Base-by-base conservation (phyloP, 2,113 vertebrate genomes). In the Oryzias javanicus region DNA sequence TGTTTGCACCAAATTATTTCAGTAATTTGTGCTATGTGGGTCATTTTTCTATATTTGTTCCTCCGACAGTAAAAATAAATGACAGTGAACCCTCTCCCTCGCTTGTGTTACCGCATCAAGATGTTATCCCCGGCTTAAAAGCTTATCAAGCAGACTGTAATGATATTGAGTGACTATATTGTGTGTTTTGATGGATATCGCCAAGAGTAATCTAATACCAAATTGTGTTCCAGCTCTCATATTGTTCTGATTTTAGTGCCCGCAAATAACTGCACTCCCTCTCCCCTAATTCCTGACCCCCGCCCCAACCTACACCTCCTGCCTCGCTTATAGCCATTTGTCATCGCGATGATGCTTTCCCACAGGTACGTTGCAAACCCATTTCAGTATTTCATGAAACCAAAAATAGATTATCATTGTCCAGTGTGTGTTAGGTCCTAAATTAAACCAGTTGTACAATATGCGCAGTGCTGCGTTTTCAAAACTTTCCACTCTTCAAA, bases 111-210 rank as follows among this genome's bases (percentile, higher is more conserved):
- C 81, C 72, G 56, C 83, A 83, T 82, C 64, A 76, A 86, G 83
- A 86, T 83, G 75, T 82, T 84, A 87, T 87, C 85, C 57, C 52
- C 55, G 15, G 69, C 80, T 83, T 85, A 79, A 85, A 87, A 84
- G 83, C 83, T 86, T 84, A 87, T 87, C 86, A 79, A 61, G 65
- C 65, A 55, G 47, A 69, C 79, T 60, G 70, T 84, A 90, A 90
- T 82, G 77, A 83, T 77, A 77, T 72, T 83, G 80, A 87, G 83
- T 83, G 88, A 86, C 76, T 83, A 83, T 56, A 83, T 82, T 77
- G 75, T 82, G 68, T 85, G 82, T 80, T 87, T 85, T 88, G 88
- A 90, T 90, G 85, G 88, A 88, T 88, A 85, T 86, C 82, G 3
- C 77, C 50, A 70, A 70, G 74, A 88, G 88, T 85, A 83, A 87